phyloP scores from a whole-genome alignment of 2,888 invertebrate genomes.

The Patella pellucida region DNA sequence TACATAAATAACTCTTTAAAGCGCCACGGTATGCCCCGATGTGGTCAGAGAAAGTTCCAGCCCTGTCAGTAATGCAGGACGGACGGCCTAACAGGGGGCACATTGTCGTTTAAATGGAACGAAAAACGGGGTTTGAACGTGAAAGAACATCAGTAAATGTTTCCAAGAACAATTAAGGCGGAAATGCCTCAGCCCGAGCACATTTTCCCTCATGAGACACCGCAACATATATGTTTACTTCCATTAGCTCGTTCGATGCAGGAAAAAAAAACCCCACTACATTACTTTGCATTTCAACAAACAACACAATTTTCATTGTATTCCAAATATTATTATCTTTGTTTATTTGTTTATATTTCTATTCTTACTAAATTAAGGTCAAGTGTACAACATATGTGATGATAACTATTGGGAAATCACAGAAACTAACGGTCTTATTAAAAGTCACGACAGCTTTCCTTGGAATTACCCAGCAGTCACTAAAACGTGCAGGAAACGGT shows the following conservation, averaged over 20 bases:
- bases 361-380: constrained; percentile 17
- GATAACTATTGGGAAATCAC: constrained; percentile 13
- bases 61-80: not conserved
- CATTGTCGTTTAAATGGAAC: too few relatives aligned
- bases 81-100: not conserved
- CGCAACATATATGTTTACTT: too few relatives aligned
- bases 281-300: too few relatives aligned
- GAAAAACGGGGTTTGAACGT: too few relatives aligned
- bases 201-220: not conserved
- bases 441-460: constrained; percentile 27
- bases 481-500: constrained; percentile 24
- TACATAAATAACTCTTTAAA: not conserved
- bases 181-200: not conserved
- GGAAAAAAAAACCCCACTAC: too few relatives aligned
- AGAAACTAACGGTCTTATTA: constrained; percentile 20
- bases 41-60: not conserved
- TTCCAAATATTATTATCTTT: too few relatives aligned
- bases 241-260: too few relatives aligned
- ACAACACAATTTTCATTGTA: too few relatives aligned
- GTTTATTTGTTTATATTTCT: too few relatives aligned
- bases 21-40: not conserved
- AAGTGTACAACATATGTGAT: constrained; percentile 30
- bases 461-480: constrained; percentile 25
- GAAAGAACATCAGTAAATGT: too few relatives aligned
- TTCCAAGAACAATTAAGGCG: too few relatives aligned